Evolutionary conservation across 2,113 vertebrate species (phyloP), one percentile per base, ranked within the genome.

Genomic region (Anoplopoma fimbria): DNA sequence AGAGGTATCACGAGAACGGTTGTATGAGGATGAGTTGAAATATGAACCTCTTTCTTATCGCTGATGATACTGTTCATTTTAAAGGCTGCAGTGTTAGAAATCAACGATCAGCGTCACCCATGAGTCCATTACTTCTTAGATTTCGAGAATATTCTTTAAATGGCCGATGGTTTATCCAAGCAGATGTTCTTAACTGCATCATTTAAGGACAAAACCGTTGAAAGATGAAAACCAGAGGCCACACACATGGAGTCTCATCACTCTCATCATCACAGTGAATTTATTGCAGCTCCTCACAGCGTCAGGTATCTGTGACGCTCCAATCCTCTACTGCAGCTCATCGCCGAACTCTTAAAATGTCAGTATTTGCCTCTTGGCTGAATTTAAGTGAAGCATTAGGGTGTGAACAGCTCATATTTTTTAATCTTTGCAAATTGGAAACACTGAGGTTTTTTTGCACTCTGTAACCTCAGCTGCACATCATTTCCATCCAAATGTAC

Each of bases 401-500:
- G 51, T 76, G 67, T 53, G 55, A 72, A 80, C 25, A 57, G 76
- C 68, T 74, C 51, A 2, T 65, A 64, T n/a, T 81, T 77, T 86
- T 69, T 69, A 61, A 69, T 81, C 58, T 74, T 65, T 63, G 62
- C 64, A 75, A 83, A 77, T 63, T 58, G 67, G 49, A 42, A 64
- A 45, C 62, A 68, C 4, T 2, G 31, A 6, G 31, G 29, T 36
- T 51, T 69, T 58, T 70, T 72, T 82, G 57, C 69, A 57, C 64
- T 49, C n/a, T 25, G n/a, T 81, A 25, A 83, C 65, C 77, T 78
- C 77, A 45, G 61, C 79, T 81, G 69, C 64, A 75, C 27, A 63
- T 67, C 2, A 75, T 84, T 81, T 86, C 68, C 31, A 81, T 77
- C 38, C 55, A 82, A 36, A 90, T 86, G 72, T 81, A 72, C 64